Evolutionary conservation across 2,888 invertebrate species (phyloP).

Genomic region (Eristalis intricaria): DNA sequence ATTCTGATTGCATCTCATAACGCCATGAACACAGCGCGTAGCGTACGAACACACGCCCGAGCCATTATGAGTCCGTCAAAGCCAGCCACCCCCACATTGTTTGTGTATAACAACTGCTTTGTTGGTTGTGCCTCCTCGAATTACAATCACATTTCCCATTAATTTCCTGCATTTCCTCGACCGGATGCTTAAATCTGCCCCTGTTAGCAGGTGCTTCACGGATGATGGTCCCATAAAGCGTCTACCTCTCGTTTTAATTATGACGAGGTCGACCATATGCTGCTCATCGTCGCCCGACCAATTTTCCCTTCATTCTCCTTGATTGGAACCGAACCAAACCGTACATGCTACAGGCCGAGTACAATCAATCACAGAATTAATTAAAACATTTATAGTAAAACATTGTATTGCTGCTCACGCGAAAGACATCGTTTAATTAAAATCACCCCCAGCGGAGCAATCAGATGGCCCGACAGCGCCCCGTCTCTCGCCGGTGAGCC

Average conservation of each 20-base stretch:
- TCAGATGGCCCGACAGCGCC: not conserved
- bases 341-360: not conserved
- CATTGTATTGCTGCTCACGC: constrained; percentile 18
- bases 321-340: constrained; percentile 4
- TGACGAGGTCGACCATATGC: not conserved
- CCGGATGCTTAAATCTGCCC: constrained; percentile 11
- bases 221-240: not conserved
- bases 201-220: constrained; percentile 14
- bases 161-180: constrained; percentile 13
- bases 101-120: not conserved
- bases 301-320: not conserved
- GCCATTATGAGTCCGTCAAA: not conserved
- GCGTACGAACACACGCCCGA: not conserved
- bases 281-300: not conserved
- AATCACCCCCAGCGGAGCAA: constrained; percentile 7
- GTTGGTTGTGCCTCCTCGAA: not conserved
- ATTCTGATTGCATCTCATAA: not conserved
- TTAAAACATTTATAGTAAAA: constrained; percentile 26
- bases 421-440: constrained; percentile 51
- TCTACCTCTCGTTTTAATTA: constrained; percentile 27
- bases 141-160: not conserved
- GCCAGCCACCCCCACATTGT: not conserved
- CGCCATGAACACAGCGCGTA: not conserved
- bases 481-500: not conserved
- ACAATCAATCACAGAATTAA: constrained; percentile 55